Evolutionary conservation across 2,888 invertebrate species (phyloP), one percentile per base, ranked within the genome.

Genomic region (Pogonocherus hispidulus): DNA sequence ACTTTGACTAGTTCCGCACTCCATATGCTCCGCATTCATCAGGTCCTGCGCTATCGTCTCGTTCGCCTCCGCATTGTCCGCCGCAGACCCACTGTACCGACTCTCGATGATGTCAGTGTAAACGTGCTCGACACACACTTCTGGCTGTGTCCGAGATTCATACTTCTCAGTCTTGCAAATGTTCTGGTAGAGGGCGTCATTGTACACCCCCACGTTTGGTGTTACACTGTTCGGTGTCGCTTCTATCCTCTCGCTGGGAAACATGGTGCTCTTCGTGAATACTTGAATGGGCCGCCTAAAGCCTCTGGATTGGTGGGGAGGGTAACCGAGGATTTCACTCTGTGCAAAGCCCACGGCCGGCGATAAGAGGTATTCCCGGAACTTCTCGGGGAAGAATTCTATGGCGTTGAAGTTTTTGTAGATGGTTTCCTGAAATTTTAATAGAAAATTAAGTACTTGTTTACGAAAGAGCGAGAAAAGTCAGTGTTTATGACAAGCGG

Each of bases 281-380:
- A 86, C 80, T 66, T 93, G 92, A 71, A 96, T 93, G 8, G 95
- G 95, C 44, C 96, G 88, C 75, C 94, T 92, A 85, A 96, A 96
- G 19, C 97, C 98, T 87, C 94, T 95, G 74, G 94, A 92, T 69
- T 92, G 91, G 79, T 91, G 89, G 3, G 95, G 93, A 1, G 90
- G 89, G 67, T 91, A 92, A 23, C 94, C 95, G 47, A 98, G 87
- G 1, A 94, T 92, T 82, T 95, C 95, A 82, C 94, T 95, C 82
- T 94, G 95, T 81, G 92, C 92, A 86, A 98, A 98, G 3, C 98
- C 98, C 49, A 98, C 94, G 82, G 96, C 96, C 0, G 93, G 89
- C 19, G 94, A 94, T 2, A 98, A 88, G 37, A 99, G 89, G 86
- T 94, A 99, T 81, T 97, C 95, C 57, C 94, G 93, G 85, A 99